A percentile compares a stretch with the other conserved stretches of the same genome.
These are phyloP conservation scores for Gortyna flavago DNA, from an alignment of 2,888 invertebrate species.

Conservation along the genomic window DNA sequence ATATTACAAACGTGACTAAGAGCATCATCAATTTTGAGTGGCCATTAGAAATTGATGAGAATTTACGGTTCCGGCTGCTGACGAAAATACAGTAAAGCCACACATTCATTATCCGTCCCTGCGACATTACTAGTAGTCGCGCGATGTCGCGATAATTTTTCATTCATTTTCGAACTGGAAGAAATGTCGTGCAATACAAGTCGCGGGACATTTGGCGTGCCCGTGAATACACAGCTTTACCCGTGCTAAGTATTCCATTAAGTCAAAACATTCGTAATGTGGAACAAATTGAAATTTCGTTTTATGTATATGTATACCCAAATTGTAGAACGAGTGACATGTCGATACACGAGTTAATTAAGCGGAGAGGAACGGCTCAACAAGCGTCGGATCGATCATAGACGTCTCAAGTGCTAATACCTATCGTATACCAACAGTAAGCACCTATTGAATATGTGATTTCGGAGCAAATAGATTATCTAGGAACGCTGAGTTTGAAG, in stretches of 20 bases:
- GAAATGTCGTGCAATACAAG: neutral
- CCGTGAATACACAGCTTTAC: conserved; percentile 1
- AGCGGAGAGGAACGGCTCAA: conserved; percentile 39
- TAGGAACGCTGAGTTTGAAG: conserved; percentile 2
- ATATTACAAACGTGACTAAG: conserved; percentile 1
- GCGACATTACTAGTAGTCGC: neutral
- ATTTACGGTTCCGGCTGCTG: neutral
- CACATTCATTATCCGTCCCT: neutral
- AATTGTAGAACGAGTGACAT: conserved; percentile 29
- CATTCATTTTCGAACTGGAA: neutral
- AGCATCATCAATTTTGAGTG: conserved; percentile 23
- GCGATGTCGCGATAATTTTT: neutral
- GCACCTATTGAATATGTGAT: conserved; percentile 23
- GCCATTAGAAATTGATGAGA: conserved; percentile 19
- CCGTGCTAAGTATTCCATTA: conserved; percentile 8
- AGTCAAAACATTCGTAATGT: conserved; percentile 37
- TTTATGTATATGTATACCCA: conserved; percentile 3
- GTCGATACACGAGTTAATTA: conserved; percentile 52
- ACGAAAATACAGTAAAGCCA: conserved; percentile 14
- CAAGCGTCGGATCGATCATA: conserved; percentile 45
- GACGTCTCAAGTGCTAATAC: conserved; percentile 46
- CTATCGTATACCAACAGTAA: conserved; percentile 2
- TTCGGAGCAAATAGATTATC: conserved; percentile 20
- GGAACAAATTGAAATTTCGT: conserved; percentile 30
- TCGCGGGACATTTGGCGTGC: neutral